These are phyloP conservation scores for Pediacus dermestoides DNA, from an alignment of 2,888 invertebrate species.

Conservation along the genomic window DNA sequence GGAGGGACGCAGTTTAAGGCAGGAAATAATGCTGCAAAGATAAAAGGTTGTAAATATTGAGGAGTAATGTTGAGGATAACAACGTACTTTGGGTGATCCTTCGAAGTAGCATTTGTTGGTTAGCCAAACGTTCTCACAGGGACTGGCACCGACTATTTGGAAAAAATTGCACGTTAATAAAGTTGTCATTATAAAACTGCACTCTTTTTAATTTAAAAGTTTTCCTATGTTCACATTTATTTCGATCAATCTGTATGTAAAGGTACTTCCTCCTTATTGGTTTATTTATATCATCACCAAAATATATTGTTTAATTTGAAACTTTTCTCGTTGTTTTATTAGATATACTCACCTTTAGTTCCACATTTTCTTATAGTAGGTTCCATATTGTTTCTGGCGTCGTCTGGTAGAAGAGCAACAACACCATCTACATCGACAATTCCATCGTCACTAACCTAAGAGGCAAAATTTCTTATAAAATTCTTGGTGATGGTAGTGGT, in stretches of 20 bases:
- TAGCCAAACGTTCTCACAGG: slow-evolving; percentile 35
- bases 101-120: slow-evolving; percentile 36
- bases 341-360: slow-evolving; percentile 36
- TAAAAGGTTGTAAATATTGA: too few species aligned
- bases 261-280: too few species aligned
- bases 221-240: too few species aligned
- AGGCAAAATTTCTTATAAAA: background rate
- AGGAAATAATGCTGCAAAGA: too few species aligned
- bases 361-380: slow-evolving; percentile 33
- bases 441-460: slow-evolving; percentile 39
- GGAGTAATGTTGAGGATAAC: slow-evolving; percentile 1
- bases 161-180: slow-evolving; percentile 8
- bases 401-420: slow-evolving; percentile 39
- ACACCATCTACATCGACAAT: slow-evolving; percentile 39
- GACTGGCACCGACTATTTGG: slow-evolving; percentile 29
- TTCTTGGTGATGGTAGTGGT: slow-evolving; percentile 1
- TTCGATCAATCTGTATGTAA: too few species aligned
- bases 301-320: too few species aligned
- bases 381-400: slow-evolving; percentile 24
- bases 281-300: too few species aligned
- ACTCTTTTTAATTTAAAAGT: too few species aligned
- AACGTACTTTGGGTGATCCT: slow-evolving; percentile 30
- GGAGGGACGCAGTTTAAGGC: too few species aligned
- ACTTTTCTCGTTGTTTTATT: too few species aligned
- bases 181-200: too few species aligned